phyloP scores from a whole-genome alignment of 2,888 invertebrate species.

The Dynastes tityus region DNA sequence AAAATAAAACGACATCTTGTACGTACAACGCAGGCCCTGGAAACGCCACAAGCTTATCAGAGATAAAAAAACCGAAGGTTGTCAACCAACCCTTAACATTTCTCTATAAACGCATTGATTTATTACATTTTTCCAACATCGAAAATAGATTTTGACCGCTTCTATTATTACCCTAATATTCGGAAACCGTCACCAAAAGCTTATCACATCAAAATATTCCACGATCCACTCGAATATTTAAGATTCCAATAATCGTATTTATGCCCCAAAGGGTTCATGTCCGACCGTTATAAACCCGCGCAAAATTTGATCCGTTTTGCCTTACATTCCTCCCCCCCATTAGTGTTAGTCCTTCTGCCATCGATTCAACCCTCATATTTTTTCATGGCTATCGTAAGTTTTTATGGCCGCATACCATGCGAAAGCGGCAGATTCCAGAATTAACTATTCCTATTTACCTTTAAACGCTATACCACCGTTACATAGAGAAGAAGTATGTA shows the following conservation, averaged over 20 bases:
- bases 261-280: slow-evolving; percentile 1
- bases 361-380: slow-evolving; percentile 2
- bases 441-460: slow-evolving; percentile 1
- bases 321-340: neutral
- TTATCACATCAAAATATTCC: too few species aligned
- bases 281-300: slow-evolving; percentile 3
- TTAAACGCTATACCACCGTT: neutral
- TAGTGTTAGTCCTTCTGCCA: neutral
- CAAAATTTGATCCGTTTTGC: neutral
- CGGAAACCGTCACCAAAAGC: too few species aligned
- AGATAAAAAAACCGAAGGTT: too few species aligned
- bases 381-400: slow-evolving; percentile 18
- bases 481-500: neutral
- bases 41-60: too few species aligned
- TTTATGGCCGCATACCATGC: slow-evolving; percentile 18
- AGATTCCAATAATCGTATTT: slow-evolving; percentile 11
- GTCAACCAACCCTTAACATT: too few species aligned
- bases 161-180: too few species aligned
- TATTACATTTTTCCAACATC: too few species aligned
- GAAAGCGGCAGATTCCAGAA: slow-evolving; percentile 20
- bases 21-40: too few species aligned
- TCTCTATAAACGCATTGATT: too few species aligned
- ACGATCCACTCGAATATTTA: neutral
- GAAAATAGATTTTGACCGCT: too few species aligned
- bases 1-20: too few species aligned